These are phyloP conservation scores for Schrankia costaestrigalis DNA, from an alignment of 2,888 invertebrate species.

Conservation along the genomic window DNA sequence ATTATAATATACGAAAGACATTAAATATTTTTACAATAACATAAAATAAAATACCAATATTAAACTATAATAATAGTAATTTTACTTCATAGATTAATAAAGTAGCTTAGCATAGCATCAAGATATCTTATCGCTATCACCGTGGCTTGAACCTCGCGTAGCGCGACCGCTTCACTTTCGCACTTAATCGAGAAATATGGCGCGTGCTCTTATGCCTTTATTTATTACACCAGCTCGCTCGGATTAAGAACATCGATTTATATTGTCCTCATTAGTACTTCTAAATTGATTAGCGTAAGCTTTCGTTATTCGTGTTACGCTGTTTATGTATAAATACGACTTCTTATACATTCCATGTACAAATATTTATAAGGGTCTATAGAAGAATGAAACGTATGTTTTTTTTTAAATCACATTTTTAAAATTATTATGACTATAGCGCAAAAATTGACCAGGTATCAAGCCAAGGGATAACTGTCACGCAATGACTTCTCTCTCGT, in stretches of 20 bases:
- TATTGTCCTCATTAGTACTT: constrained; percentile 72
- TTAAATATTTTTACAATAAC: neutral
- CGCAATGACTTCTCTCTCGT: too few relatives aligned
- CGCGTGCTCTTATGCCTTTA: constrained; percentile 75
- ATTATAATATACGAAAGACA: neutral
- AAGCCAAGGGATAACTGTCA: too few relatives aligned
- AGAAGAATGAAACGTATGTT: neutral
- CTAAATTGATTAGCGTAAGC: constrained; percentile 69
- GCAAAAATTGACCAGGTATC: too few relatives aligned
- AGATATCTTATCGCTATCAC: constrained; percentile 21
- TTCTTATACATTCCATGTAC: too few relatives aligned
- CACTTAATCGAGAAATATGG: constrained; percentile 81
- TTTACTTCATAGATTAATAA: constrained; percentile 2
- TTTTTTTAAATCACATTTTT: too few relatives aligned
- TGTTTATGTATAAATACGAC: constrained; percentile 21
- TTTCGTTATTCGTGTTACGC: constrained; percentile 37
- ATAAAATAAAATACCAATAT: neutral
- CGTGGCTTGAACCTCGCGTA: constrained; percentile 28
- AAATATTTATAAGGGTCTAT: constrained; percentile 7
- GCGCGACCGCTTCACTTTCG: constrained; percentile 67
- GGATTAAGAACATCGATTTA: constrained; percentile 74
- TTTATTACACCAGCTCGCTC: constrained; percentile 65
- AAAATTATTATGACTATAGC: too few relatives aligned
- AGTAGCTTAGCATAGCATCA: constrained; percentile 7
- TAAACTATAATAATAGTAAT: neutral